Evolutionary conservation across 2,888 invertebrate genomes (phyloP).

Genomic region (Drosophila falleni): DNA sequence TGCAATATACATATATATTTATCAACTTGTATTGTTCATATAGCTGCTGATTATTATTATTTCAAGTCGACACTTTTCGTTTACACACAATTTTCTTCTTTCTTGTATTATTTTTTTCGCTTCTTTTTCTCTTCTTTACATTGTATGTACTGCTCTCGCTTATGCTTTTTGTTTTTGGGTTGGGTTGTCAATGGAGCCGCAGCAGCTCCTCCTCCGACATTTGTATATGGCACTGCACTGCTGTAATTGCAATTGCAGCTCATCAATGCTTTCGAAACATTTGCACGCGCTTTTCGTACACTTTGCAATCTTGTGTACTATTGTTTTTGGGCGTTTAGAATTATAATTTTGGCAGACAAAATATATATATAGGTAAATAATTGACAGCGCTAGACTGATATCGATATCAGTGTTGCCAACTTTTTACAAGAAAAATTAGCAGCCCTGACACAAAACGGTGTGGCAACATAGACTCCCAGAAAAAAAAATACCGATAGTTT

Average conservation of each 20-base stretch:
- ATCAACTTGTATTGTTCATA: slow-evolving; percentile 1
- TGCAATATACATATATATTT: slow-evolving; percentile 8
- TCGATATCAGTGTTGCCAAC: slow-evolving; percentile 39
- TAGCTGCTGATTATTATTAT: slow-evolving; percentile 14
- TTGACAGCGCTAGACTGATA: slow-evolving; percentile 65
- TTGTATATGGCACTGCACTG: slow-evolving; percentile 49
- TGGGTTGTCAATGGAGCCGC: slow-evolving; percentile 78
- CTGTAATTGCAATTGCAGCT: slow-evolving; percentile 51
- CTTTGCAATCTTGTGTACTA: slow-evolving; percentile 49
- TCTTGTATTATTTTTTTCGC: slow-evolving; percentile 14
- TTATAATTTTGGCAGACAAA: slow-evolving; percentile 59
- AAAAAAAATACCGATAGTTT: no score
- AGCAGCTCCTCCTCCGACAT: slow-evolving; percentile 73
- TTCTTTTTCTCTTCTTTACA: slow-evolving; percentile 34
- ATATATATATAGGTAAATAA: slow-evolving; percentile 65
- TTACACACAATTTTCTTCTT: slow-evolving; percentile 58
- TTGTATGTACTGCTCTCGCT: slow-evolving; percentile 52
- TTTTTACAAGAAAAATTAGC: no score
- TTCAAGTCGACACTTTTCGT: slow-evolving; percentile 46
- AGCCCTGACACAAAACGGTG: no score
- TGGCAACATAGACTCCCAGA: no score
- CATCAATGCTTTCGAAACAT: slow-evolving; percentile 41
- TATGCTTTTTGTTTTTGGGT: slow-evolving; percentile 81
- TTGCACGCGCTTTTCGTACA: slow-evolving; percentile 43
- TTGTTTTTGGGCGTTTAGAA: slow-evolving; percentile 55